Evolutionary conservation across 2,888 invertebrate genomes (phyloP), one percentile per base, ranked within the genome.

Genomic region (Zeuzera pyrina): DNA sequence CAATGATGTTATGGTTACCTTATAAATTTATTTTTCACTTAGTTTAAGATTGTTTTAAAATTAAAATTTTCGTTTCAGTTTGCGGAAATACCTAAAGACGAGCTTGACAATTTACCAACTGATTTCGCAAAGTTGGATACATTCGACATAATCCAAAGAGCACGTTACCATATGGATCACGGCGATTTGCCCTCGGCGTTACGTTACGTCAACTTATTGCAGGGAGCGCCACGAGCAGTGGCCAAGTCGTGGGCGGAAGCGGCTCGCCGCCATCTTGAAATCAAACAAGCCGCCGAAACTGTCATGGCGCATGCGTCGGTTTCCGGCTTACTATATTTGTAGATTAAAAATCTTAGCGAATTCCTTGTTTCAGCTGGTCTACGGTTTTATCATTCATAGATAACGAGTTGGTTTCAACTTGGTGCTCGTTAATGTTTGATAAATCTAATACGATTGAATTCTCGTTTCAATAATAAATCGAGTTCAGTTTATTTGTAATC

Each of bases 281-380:
- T 96, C 3, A 88, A 91, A 56, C 96, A 96, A 72, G 95, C 95
- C 22, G 94, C 97, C 14, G 90, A 94, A 56, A 91, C 94, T 1
- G 85, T 98, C 33, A 90, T 97, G 86, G 94, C 97, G 1, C 94
- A 96, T 72, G 95, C 97, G 3, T 91, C 94, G 12, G 92, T 95
- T 2, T 88, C 89, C 47, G 91, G 91, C 25, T 77, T 91, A 7
- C 52, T 78, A 0, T 70, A 79, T 41, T 15, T 19, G 15, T 26
- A 30, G 26, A 30, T 22, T 15, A 10, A 16, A 25, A 33, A 16
- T 30, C 32, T 30, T n/a, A n/a, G n/a, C n/a, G n/a, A n/a, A n/a
- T n/a, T n/a, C n/a, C n/a, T n/a, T n/a, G n/a, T n/a, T n/a, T n/a
- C n/a, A n/a, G n/a, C n/a, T n/a, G n/a, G n/a, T n/a, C n/a, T n/a